Evolutionary conservation across 2,797 vertebrate genomes (phyloP).

Genomic region (Cottoperca gobio): DNA sequence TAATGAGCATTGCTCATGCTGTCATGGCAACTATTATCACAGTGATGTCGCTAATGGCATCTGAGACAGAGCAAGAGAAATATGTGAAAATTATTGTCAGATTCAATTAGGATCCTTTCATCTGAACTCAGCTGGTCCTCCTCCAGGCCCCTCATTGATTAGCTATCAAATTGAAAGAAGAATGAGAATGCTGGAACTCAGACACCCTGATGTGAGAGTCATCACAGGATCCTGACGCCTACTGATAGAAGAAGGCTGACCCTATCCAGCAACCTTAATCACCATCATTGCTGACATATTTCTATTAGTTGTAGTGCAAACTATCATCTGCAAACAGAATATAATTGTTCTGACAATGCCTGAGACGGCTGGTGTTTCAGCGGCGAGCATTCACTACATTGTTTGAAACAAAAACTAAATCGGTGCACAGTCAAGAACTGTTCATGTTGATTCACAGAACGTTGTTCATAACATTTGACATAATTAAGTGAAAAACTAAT

Average conservation of each 20-base stretch:
- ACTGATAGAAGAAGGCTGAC: constrained; percentile 75
- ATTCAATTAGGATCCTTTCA: constrained; percentile 89
- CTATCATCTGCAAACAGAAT: constrained; percentile 55
- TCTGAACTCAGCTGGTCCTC: constrained; percentile 86
- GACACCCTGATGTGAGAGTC: constrained; percentile 79
- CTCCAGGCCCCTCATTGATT: constrained; percentile 85
- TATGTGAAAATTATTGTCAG: constrained; percentile 91
- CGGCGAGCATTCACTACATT: constrained; percentile 17
- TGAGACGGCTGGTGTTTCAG: constrained; percentile 38
- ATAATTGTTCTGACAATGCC: constrained; percentile 77
- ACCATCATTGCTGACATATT: constrained; percentile 80
- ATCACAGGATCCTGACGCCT: constrained; percentile 70
- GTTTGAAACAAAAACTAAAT: constrained; percentile 21
- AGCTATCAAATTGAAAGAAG: constrained; percentile 85
- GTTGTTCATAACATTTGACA: constrained; percentile 42
- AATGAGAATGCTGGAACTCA: constrained; percentile 67
- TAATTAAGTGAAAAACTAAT: constrained; percentile 39
- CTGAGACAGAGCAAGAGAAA: constrained; percentile 86
- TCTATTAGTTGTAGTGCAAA: constrained; percentile 71
- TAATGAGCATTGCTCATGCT: constrained; percentile 91
- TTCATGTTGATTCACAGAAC: constrained; percentile 15
- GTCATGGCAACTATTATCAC: constrained; percentile 91
- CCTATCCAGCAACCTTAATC: constrained; percentile 80
- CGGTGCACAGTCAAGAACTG: constrained; percentile 11
- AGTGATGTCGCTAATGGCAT: constrained; percentile 89